These are phyloP conservation scores for Charadrius vociferus DNA, from an alignment of 2,113 vertebrate genomes.

Conservation along the genomic window DNA sequence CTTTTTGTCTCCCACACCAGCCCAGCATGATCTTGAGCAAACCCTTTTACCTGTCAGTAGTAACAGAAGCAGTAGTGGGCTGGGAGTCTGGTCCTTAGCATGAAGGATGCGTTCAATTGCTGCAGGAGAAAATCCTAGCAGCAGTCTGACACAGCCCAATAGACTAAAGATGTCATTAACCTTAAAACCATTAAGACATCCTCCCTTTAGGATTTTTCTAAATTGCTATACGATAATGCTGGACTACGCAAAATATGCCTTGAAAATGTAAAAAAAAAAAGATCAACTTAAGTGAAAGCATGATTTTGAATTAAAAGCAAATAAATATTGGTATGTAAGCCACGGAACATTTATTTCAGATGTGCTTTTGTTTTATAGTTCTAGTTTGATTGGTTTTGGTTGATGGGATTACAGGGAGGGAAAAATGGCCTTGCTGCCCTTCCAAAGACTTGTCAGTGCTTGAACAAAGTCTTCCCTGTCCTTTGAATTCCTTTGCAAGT, in stretches of 20 bases:
- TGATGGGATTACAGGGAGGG: background rate
- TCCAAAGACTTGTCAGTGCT: background rate
- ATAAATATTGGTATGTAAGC: background rate
- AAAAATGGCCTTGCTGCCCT: background rate
- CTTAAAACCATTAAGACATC: background rate
- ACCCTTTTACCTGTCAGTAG: background rate
- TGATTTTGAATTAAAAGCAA: background rate
- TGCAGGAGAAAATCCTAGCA: background rate
- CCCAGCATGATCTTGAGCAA: background rate
- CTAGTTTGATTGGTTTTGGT: background rate
- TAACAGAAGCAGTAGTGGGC: background rate
- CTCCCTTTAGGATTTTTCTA: background rate
- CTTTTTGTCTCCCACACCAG: background rate
- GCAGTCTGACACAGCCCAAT: background rate
- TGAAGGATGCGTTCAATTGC: background rate
- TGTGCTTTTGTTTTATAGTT: background rate
- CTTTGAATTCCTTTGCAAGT: background rate
- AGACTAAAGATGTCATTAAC: background rate
- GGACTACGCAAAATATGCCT: background rate
- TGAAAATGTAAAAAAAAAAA: background rate
- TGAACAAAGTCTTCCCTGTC: background rate
- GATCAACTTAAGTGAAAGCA: background rate
- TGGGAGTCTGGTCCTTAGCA: background rate
- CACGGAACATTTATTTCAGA: background rate
- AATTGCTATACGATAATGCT: background rate